These are phyloP conservation scores for Drosophila formosana DNA, from an alignment of 2,888 invertebrate species.

Conservation along the genomic window DNA sequence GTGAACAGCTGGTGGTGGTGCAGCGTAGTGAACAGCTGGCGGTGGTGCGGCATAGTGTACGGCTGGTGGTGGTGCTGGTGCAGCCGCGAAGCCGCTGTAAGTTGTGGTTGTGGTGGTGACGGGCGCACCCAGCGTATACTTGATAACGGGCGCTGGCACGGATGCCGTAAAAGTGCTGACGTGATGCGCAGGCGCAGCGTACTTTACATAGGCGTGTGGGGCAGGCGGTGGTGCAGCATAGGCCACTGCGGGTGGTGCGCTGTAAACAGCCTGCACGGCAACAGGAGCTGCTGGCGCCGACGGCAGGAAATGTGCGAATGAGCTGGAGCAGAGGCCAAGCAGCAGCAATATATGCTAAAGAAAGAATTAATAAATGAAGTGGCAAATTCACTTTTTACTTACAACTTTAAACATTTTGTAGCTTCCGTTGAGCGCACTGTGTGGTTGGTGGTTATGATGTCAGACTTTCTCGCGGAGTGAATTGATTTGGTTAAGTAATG, in stretches of 20 bases:
- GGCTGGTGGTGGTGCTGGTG: conserved; percentile 29
- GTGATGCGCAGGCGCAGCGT: conserved; percentile 34
- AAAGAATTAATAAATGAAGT: background rate
- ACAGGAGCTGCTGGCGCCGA: conserved; percentile 48
- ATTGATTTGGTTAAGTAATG: conserved; percentile 54
- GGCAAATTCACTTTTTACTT: conserved; percentile 20
- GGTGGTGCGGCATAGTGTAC: conserved; percentile 39
- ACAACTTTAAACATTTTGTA: conserved; percentile 54
- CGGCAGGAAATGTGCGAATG: conserved; percentile 28
- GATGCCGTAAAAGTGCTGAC: conserved; percentile 36
- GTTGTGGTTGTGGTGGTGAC: conserved; percentile 72
- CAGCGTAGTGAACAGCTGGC: conserved; percentile 33
- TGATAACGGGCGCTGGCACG: conserved; percentile 51
- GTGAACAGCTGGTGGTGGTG: conserved; percentile 28
- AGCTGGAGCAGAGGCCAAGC: background rate
- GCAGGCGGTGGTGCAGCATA: conserved; percentile 34
- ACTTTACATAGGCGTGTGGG: conserved; percentile 40
- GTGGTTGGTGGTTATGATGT: conserved; percentile 34
- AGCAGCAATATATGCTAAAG: conserved; percentile 29
- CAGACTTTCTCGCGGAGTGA: conserved; percentile 75
- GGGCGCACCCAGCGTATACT: conserved; percentile 63
- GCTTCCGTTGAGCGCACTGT: background rate
- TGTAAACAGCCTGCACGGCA: conserved; percentile 49
- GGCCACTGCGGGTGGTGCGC: conserved; percentile 31
- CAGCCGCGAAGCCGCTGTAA: conserved; percentile 63